These are phyloP conservation scores for Phoenicopterus ruber DNA, from an alignment of 2,113 vertebrate species.

Conservation along the genomic window DNA sequence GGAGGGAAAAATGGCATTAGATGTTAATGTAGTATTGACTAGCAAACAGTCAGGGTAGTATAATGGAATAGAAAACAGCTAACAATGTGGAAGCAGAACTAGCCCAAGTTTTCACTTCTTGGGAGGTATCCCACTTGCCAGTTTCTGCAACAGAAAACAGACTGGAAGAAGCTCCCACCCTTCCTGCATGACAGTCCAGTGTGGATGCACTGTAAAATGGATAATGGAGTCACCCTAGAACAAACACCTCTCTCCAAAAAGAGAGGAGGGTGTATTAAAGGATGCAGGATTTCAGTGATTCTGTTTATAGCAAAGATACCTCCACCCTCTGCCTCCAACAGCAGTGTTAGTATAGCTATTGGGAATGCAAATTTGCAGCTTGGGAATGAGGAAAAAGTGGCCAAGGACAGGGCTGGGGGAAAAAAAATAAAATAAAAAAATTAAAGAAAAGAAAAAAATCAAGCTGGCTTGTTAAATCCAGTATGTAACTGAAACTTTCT, in stretches of 20 bases:
- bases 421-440: accelerated
- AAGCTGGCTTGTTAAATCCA: neutral
- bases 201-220: neutral
- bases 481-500: neutral
- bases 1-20: neutral
- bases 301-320: neutral
- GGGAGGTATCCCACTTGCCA: neutral
- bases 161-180: neutral
- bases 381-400: neutral
- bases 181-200: neutral
- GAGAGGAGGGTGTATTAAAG: neutral
- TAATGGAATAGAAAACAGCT: neutral
- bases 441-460: neutral
- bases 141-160: neutral
- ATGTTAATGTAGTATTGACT: neutral
- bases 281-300: neutral
- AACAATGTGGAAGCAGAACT: neutral
- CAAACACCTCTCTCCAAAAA: neutral
- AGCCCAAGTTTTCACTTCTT: neutral
- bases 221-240: neutral
- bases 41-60: neutral
- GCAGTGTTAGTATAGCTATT: neutral
- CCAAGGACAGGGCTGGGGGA: neutral
- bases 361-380: neutral
- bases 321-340: neutral